Conservation (phyloP, 2,113 vertebrate species). For the Casuarius casuarius region DNA sequence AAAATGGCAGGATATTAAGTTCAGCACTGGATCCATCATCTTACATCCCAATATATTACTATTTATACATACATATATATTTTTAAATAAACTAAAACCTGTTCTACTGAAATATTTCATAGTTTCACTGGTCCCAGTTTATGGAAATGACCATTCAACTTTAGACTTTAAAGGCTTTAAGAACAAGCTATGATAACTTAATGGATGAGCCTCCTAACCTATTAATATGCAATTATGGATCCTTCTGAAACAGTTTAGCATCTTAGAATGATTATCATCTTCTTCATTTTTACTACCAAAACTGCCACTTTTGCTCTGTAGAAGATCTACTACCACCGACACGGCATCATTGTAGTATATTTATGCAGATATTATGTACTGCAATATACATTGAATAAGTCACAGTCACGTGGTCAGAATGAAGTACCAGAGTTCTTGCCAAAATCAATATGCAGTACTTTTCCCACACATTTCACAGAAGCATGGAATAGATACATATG, state of each 20-base stretch:
- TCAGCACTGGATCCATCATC: neutral
- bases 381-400: neutral
- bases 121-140: neutral
- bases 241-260: neutral
- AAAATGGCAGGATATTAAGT: neutral
- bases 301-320: neutral
- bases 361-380: neutral
- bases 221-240: neutral
- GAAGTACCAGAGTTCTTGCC: neutral
- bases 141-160: neutral
- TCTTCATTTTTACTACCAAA: neutral
- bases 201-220: neutral
- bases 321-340: neutral
- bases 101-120: neutral
- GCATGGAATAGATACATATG: fast-evolving
- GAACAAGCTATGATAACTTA: neutral
- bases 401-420: neutral
- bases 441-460: neutral
- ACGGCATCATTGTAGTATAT: fast-evolving
- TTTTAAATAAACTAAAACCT: neutral
- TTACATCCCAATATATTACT: neutral
- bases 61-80: neutral
- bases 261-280: neutral
- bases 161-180: neutral
- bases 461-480: neutral